phyloP scores from a whole-genome alignment of 2,888 invertebrate genomes.

The Tetropium fuscum region DNA sequence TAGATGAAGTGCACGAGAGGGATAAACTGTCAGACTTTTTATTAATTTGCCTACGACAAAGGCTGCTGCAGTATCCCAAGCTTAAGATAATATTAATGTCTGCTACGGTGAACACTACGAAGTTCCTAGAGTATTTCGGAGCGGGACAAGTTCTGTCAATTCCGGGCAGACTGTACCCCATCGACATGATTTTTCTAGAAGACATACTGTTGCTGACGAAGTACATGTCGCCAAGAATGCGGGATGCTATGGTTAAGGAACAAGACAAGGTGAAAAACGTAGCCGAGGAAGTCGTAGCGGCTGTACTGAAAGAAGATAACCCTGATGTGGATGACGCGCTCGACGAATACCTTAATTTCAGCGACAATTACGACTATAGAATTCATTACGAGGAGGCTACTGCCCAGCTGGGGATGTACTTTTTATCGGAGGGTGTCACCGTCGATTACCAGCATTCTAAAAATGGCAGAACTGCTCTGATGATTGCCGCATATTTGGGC shows the following conservation, averaged over 20 bases:
- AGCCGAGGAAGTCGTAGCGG: slow-evolving; percentile 3
- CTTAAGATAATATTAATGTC: slow-evolving; percentile 94
- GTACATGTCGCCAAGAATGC: slow-evolving; percentile 62
- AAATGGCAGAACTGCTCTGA: slow-evolving; percentile 78
- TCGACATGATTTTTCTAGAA: slow-evolving; percentile 83
- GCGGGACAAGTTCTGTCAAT: slow-evolving; percentile 82
- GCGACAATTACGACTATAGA: slow-evolving; percentile 47
- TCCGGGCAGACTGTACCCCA: slow-evolving; percentile 81
- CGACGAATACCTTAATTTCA: slow-evolving; percentile 64
- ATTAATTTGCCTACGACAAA: slow-evolving; percentile 85
- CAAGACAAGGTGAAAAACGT: slow-evolving; percentile 66
- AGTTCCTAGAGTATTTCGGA: slow-evolving; percentile 88
- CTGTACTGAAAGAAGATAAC: slow-evolving; percentile 34
- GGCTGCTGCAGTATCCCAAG: slow-evolving; percentile 76
- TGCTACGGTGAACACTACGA: slow-evolving; percentile 87
- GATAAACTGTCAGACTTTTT: slow-evolving; percentile 95
- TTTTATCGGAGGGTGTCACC: slow-evolving; percentile 82
- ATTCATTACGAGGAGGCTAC: slow-evolving; percentile 50
- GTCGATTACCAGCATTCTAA: slow-evolving; percentile 78
- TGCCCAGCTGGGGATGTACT: slow-evolving; percentile 75
- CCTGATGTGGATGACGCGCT: slow-evolving; percentile 42
- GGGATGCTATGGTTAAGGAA: slow-evolving; percentile 29
- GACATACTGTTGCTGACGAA: slow-evolving; percentile 77
- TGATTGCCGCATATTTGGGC: slow-evolving; percentile 83
- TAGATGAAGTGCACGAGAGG: slow-evolving; percentile 97